Conservation (phyloP, 1,140 invertebrate genomes). For the Rhagoletis pomonella region DNA sequence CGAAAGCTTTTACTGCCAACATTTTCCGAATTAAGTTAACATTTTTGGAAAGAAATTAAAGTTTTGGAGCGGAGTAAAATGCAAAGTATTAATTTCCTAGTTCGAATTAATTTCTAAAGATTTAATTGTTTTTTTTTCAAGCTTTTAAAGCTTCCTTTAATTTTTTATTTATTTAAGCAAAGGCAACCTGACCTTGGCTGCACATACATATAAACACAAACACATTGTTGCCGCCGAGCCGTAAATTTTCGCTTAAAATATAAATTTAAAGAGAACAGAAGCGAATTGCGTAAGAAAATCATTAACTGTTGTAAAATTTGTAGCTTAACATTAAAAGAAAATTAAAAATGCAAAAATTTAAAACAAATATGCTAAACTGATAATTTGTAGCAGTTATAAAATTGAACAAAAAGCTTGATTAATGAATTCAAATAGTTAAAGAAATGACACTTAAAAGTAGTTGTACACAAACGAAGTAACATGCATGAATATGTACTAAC, state of each 20-base stretch:
- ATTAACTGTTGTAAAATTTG: no score
- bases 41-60: no score
- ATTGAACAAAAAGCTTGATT: not conserved
- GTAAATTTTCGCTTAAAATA: slow-evolving; percentile 53
- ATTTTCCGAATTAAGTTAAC: no score
- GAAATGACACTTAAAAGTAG: slow-evolving; percentile 10
- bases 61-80: no score
- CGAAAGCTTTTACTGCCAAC: no score
- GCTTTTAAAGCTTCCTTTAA: not conserved
- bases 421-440: slow-evolving; percentile 5
- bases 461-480: slow-evolving; percentile 17
- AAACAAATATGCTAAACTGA: slow-evolving; percentile 10
- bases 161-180: no score
- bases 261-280: not conserved
- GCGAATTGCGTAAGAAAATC: slow-evolving; percentile 46
- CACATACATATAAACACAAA: not conserved
- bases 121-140: no score
- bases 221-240: slow-evolving; percentile 72
- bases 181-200: not conserved
- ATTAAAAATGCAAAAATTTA: not conserved
- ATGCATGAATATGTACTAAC: not conserved
- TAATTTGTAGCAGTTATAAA: slow-evolving; percentile 24
- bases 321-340: not conserved
- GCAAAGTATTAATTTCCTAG: no score
- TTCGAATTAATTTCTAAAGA: no score